Evolutionary conservation across 64 coral and sea anemone genomes (phyloP), one percentile per base, ranked within the genome.

Genomic region (Anthopleura sola): DNA sequence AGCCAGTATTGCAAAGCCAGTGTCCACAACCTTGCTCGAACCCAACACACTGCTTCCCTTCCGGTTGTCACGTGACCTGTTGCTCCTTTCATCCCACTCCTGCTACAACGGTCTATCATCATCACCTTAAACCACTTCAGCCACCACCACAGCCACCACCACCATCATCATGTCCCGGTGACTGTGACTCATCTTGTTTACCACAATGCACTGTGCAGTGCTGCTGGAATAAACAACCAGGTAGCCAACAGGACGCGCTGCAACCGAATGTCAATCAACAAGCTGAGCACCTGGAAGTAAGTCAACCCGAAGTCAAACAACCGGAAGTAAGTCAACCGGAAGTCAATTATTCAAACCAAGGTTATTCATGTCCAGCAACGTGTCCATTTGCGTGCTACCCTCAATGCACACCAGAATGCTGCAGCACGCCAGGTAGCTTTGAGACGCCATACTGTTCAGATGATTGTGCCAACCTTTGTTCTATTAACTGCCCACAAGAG

Each of bases 21-120:
- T 95, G 93, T 38, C 90, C 93, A 64, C 93, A 92, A 55, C 93
- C 93, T 12, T 95, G 93, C 68, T 89, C 93, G 12, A 89, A 75
- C 51, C 93, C 93, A 49, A 86, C 77, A 12, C 20, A 85, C 24
- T 95, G 93, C 62, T 95, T 81, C 39, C 24, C 75, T 1, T 38
- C 55, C 5, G 93, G 93, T 17, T 95, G 93, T 23, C 40, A 75
- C 23, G 90, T 91, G 38, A 5, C 37, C 13, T 95, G 93, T 75
- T 95, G 93, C 18, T 87, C 93, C 33, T 95, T 89, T 57, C 83
- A 83, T 24, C 37, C 83, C 0, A 44, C 18, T 6, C 66, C 66
- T 71, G 9, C 11, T 29, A 71, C 66, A 13, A 29, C 66, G 34
- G 10, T 9, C 31, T 19, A 39, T 51, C 56, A 60, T 20, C 80